Percentiles rank a stretch among this genome's conserved stretches.
phyloP scores from a whole-genome alignment of 2,797 vertebrate species.

The Scolopax bukidnonensis region DNA sequence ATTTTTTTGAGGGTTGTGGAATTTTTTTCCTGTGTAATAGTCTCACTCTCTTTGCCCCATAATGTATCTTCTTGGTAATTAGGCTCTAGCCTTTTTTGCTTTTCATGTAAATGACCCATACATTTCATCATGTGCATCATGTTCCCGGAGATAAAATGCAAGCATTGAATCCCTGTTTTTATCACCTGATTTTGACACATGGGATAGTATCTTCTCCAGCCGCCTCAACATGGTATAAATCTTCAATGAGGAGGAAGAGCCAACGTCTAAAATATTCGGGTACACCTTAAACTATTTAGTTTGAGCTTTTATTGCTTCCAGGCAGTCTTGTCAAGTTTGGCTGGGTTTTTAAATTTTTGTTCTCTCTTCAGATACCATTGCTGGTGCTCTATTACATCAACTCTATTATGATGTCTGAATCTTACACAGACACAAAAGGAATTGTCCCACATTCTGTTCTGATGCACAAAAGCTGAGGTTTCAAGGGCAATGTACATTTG shows the following conservation, averaged over 20 bases:
- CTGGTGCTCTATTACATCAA: neutral
- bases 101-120: neutral
- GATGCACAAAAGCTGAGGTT: neutral
- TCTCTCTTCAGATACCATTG: neutral
- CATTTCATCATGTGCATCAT: too few species aligned
- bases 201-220: neutral
- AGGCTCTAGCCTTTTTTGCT: neutral
- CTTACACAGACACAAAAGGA: neutral
- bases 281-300: neutral
- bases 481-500: neutral
- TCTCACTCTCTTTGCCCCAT: neutral
- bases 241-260: neutral
- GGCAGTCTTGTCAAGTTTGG: neutral
- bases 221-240: too few species aligned
- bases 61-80: neutral
- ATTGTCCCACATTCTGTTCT: neutral
- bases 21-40: neutral
- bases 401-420: neutral
- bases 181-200: neutral
- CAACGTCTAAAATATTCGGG: neutral
- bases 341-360: neutral
- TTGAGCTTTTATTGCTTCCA: neutral
- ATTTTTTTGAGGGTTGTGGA: neutral
- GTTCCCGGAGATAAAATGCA: neutral
- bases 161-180: neutral